A percentile compares a stretch with the other conserved stretches of the same genome.
Conservation (phyloP, 2,113 vertebrate genomes). For the Procapra przewalskii region DNA sequence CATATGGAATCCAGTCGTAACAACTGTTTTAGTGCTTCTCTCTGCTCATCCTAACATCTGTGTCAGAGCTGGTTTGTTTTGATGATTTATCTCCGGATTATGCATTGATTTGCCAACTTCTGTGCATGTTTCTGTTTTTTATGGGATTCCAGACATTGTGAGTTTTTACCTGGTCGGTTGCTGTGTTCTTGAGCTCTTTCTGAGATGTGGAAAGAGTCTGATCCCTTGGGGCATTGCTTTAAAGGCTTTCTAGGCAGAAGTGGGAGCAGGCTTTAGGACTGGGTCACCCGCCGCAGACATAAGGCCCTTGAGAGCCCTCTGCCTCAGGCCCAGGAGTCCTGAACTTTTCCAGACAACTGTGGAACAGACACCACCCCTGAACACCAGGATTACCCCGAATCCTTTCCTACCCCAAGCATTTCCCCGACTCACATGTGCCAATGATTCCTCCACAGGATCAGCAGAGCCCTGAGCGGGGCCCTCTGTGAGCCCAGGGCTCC, state of each 20-base stretch:
- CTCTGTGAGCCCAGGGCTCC: neutral
- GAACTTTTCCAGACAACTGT: neutral
- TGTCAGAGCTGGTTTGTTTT: neutral
- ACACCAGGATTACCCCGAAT: neutral
- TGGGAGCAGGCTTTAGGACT: neutral
- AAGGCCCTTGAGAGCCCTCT: too few species aligned
- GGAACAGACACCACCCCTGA: neutral
- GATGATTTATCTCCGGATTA: neutral
- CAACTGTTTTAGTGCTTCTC: neutral
- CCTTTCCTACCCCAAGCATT: fast-evolving
- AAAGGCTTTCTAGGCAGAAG: too few species aligned
- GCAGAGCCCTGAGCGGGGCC: neutral
- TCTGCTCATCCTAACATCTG: neutral
- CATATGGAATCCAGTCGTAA: neutral
- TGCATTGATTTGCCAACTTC: neutral
- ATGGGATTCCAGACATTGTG: neutral
- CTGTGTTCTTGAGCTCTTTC: neutral
- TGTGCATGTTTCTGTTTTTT: neutral
- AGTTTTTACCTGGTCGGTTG: neutral
- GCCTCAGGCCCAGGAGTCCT: neutral
- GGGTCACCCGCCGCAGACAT: fast-evolving
- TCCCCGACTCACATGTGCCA: fast-evolving
- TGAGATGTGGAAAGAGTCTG: neutral
- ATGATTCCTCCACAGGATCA: fast-evolving
- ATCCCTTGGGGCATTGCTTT: neutral